Base-by-base conservation (phyloP, 2,888 invertebrate genomes). In the Mylabris sibirica region DNA sequence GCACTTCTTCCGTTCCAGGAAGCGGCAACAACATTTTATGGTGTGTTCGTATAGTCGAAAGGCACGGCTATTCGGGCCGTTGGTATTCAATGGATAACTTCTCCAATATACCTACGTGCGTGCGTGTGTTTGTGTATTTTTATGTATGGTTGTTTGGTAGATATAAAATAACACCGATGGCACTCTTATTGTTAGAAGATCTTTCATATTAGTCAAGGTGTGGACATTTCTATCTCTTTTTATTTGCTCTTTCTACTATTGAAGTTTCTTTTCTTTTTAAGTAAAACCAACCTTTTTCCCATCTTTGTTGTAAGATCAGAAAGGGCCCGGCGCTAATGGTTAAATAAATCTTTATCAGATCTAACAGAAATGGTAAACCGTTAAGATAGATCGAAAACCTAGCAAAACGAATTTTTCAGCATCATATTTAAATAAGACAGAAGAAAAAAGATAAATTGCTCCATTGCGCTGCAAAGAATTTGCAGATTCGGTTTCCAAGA, bases 1-100 rank as follows among this genome's bases (percentile, higher is more conserved):
- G 70, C 63, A 74, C 69, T 68, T 70, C 72, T 71, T 72, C 72
- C 73, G 72, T 72, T 72, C 68, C 63, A 64, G 70, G 73, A 73
- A 65, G 35, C 63, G 60, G 34, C 49, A 49, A 49, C 20, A 49
- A 49, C 49, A 49, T 49, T 49, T 2, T 49, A 49, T 49, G 49
- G 20, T 49, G 49, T 49, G 49, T 49, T 24, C 34, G 60, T 35
- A 60, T 60, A 35, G 14, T 35, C 60, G 26, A 34, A 20, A 24
- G 38, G 60, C 34, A 30, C 38, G 20, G 60, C 60, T 20, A 20
- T 49, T 49, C 20, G 20, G 49, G 20, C 60, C 60, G 60, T 60
- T 30, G 60, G 60, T 60, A 60, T 60, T 60, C 38, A 38, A 60
- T 49, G 49, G 49, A 49, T 49, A 20, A 20, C 49, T 49, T 49